Evolutionary conservation across 1,140 invertebrate genomes (phyloP).

Genomic region (Solenopsis fugax): DNA sequence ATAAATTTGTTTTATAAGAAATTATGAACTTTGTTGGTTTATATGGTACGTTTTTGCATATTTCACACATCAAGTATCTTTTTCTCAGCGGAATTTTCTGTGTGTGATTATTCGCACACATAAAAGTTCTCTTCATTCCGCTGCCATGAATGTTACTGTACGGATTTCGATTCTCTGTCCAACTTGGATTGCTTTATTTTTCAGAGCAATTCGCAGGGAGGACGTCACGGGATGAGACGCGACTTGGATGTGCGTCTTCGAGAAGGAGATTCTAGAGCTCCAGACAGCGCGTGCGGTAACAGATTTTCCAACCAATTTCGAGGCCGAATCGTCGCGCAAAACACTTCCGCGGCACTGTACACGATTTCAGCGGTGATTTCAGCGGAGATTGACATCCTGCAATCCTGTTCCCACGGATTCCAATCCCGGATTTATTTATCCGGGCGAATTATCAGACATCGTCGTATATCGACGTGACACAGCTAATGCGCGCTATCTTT

Average conservation of each 20-base stretch:
- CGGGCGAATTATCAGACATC: slow-evolving; percentile 38
- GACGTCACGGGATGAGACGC: background rate
- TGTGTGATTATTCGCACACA: no score
- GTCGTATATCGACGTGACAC: background rate
- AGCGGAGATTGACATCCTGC: slow-evolving; percentile 73
- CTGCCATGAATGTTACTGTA: background rate
- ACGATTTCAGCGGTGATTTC: slow-evolving; percentile 53
- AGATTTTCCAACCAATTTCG: slow-evolving; percentile 57
- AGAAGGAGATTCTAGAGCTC: background rate
- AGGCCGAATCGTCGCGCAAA: slow-evolving; percentile 53
- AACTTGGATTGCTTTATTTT: background rate
- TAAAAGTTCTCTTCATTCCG: background rate
- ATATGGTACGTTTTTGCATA: no score
- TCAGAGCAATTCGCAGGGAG: background rate
- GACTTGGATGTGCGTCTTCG: background rate
- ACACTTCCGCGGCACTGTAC: slow-evolving; percentile 70
- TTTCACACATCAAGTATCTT: no score
- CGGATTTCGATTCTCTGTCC: background rate
- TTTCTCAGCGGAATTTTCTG: no score
- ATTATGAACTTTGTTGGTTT: no score
- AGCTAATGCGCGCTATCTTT: slow-evolving; percentile 9
- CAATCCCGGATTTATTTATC: slow-evolving; percentile 61
- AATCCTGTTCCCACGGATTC: slow-evolving; percentile 32
- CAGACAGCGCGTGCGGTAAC: slow-evolving; percentile 6
- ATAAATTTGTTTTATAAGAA: no score